These are phyloP conservation scores for Sitta europaea DNA, from an alignment of 2,113 vertebrate genomes.

Conservation along the genomic window DNA sequence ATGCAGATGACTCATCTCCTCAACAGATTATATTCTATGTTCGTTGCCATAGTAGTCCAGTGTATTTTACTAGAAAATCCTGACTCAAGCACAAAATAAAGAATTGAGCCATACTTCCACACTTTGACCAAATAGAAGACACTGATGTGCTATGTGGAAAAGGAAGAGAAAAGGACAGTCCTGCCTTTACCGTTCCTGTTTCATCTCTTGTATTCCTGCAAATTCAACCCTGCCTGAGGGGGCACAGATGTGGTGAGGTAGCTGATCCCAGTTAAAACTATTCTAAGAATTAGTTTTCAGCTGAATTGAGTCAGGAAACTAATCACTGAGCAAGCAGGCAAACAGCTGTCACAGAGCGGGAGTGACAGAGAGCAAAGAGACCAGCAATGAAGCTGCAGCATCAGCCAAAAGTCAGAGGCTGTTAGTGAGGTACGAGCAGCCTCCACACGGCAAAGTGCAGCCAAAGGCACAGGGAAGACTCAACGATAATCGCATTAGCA, in stretches of 20 bases:
- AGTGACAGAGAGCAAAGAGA: not conserved
- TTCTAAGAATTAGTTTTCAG: conserved; percentile 5
- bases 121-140: not conserved
- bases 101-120: not conserved
- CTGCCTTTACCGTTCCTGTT: not conserved
- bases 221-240: not conserved
- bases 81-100: not conserved
- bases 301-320: not conserved
- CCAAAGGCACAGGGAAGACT: not conserved
- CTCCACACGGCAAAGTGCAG: not conserved
- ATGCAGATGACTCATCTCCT: conserved; percentile 25
- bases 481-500: not conserved
- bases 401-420: not conserved
- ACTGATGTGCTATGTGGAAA: not conserved
- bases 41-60: not conserved
- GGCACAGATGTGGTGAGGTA: not conserved
- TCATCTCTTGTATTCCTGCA: not conserved
- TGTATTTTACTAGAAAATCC: conserved; percentile 11
- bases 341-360: not conserved
- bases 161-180: not conserved
- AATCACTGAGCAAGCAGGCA: not conserved
- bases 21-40: not conserved
- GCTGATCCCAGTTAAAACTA: not conserved
- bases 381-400: not conserved
- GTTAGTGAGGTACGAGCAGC: not conserved